Percentiles rank a stretch among this genome's conserved stretches.
These are phyloP conservation scores for Lontra canadensis DNA, from an alignment of 2,113 vertebrate species.

Conservation along the genomic window DNA sequence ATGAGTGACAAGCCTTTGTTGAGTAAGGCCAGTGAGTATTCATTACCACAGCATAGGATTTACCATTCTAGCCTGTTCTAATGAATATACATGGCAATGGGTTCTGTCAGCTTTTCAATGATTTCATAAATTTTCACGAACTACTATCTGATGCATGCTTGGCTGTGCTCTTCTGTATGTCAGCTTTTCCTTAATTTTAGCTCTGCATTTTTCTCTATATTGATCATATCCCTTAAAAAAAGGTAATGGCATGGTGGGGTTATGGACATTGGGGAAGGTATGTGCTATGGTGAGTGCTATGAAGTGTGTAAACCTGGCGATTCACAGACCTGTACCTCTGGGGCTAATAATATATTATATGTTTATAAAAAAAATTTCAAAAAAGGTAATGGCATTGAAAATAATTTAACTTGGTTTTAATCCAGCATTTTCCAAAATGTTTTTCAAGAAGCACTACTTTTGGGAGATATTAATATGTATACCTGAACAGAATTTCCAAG, in stretches of 20 bases:
- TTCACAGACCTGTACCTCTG: too few species aligned
- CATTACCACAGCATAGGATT: background rate
- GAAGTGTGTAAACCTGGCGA: too few species aligned
- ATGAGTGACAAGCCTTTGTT: background rate
- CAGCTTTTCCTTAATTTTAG: background rate
- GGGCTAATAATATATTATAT: too few species aligned
- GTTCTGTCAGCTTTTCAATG: background rate
- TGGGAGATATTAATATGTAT: background rate
- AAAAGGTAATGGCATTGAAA: background rate
- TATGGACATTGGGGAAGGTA: too few species aligned
- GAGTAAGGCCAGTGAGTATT: background rate
- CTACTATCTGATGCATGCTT: background rate
- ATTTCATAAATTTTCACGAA: background rate
- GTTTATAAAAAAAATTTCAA: too few species aligned
- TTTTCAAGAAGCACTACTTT: background rate
- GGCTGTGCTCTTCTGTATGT: background rate
- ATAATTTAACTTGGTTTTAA: background rate
- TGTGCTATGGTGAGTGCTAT: too few species aligned
- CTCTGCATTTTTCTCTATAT: background rate
- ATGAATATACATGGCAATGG: background rate
- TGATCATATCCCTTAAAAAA: background rate
- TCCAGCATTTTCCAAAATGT: background rate
- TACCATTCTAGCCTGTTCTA: background rate
- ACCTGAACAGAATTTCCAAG: background rate
- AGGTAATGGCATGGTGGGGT: background rate